Base-by-base conservation (phyloP, 2,888 invertebrate species). In the Phanerotoma sp. region DNA sequence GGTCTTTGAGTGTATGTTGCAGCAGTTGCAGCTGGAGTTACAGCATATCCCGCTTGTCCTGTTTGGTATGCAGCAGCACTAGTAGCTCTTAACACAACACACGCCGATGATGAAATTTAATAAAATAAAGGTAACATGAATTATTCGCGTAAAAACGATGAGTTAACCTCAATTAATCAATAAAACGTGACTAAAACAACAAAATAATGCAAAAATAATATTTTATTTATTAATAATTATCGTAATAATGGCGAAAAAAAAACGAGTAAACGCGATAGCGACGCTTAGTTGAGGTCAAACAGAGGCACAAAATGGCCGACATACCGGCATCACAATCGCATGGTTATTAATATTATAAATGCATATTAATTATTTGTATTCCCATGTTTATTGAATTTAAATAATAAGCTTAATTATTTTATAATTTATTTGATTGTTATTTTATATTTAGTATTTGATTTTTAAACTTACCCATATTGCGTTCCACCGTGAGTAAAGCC, bases 401-500 rank as follows among this genome's bases (percentile, higher is more conserved):
- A n/a, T n/a, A n/a, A n/a, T n/a, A 30, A 3, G 30, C 9, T n/a
- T 37, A 15, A 37, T 37, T 10, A 11, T 37, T 11, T 37, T 3
- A 37, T 40, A 11, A 5, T 40, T 20, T 18, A 18, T 16, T 21
- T 42, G 2, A 42, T n/a, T 11, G 21, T 11, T 42, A 6, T 21
- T 28, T 20, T 21, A 5, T 21, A 22, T 48, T 13, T 13, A 25
- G 22, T n/a, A n/a, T 21, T 37, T 16, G 30, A 45, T 18, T 16
- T 30, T 21, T 45, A 38, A 16, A 22, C 87, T 84, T 82, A 91
- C 89, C 89, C 90, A 79, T 93, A 93, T 83, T 93, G 93, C 74
- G 93, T 91, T 79, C 93, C 92, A 75, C 92, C 91, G 79, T 93
- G 93, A 74, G 92, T 91, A 85, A 94, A 94, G 77, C 93, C 93